A percentile compares a stretch with the other conserved stretches of the same genome.
Conservation (phyloP, 2,113 vertebrate genomes). For the Hydrochoerus hydrochaeris region DNA sequence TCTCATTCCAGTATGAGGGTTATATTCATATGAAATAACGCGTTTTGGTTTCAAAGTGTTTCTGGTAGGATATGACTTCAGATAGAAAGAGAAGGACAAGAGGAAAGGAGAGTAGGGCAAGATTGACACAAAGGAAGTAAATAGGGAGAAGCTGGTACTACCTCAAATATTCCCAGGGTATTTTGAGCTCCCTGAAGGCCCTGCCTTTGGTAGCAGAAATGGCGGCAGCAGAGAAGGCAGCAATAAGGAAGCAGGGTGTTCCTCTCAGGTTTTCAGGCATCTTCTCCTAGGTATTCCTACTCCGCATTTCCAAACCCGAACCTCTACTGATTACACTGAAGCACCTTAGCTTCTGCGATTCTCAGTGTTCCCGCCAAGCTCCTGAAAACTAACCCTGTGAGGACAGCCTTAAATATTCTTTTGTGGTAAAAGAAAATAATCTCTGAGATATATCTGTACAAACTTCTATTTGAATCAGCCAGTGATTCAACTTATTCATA, state of each 20-base stretch:
- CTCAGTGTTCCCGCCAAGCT: neutral
- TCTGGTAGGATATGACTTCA: neutral
- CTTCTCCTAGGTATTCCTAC: neutral
- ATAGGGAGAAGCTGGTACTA: accelerated
- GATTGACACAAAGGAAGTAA: neutral
- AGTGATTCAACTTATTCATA: neutral
- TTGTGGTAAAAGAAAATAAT: neutral
- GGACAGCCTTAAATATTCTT: neutral
- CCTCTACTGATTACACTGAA: neutral
- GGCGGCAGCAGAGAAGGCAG: too few species aligned
- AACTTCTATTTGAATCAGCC: neutral
- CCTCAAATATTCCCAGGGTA: neutral
- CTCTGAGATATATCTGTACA: neutral
- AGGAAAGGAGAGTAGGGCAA: neutral
- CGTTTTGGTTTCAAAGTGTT: neutral
- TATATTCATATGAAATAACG: neutral
- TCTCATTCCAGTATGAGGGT: neutral
- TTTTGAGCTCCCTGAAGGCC: neutral
- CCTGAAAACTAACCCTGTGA: neutral
- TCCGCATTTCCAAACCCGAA: neutral
- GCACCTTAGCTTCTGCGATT: neutral
- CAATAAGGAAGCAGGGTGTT: neutral
- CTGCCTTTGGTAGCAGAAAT: neutral
- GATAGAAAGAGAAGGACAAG: neutral
- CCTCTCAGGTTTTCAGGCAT: neutral